Percentiles rank a stretch among this genome's conserved stretches.
phyloP scores from a whole-genome alignment of 2,113 vertebrate genomes.

The Rhabdomys dilectus region DNA sequence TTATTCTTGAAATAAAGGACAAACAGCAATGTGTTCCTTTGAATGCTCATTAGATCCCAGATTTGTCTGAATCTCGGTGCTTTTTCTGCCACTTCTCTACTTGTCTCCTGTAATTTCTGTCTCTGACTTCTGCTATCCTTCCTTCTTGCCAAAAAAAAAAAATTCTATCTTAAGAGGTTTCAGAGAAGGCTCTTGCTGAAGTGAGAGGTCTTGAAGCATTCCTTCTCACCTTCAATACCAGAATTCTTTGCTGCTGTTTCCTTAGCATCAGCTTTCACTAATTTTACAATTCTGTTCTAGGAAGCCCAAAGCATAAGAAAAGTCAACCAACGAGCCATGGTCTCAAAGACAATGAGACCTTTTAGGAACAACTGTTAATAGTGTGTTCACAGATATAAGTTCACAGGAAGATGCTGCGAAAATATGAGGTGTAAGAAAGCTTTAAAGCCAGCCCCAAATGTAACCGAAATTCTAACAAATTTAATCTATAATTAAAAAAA shows the following conservation, averaged over 20 bases:
- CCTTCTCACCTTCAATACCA: background rate
- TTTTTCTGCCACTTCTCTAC: background rate
- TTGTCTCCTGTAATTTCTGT: background rate
- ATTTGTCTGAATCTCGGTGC: background rate
- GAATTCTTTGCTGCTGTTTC: background rate
- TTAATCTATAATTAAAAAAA: background rate
- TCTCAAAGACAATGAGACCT: background rate
- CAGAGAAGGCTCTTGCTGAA: constrained; percentile 18
- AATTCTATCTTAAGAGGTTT: constrained; percentile 43
- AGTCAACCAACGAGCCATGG: background rate
- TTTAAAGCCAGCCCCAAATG: background rate
- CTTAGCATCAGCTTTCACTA: background rate
- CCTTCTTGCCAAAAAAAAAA: constrained; percentile 9
- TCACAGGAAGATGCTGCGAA: background rate
- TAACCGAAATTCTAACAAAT: background rate
- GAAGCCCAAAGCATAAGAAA: constrained; percentile 5
- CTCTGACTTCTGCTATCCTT: background rate
- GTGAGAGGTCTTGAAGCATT: background rate
- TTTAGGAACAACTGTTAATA: background rate
- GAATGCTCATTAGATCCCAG: background rate
- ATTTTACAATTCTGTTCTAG: background rate
- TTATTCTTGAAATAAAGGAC: background rate
- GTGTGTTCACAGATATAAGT: background rate
- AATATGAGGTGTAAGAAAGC: constrained; percentile 13
- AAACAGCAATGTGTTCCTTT: background rate